Evolutionary conservation across 2,113 vertebrate genomes (phyloP), one percentile per base, ranked within the genome.

Genomic region (Arothron firmamentum): DNA sequence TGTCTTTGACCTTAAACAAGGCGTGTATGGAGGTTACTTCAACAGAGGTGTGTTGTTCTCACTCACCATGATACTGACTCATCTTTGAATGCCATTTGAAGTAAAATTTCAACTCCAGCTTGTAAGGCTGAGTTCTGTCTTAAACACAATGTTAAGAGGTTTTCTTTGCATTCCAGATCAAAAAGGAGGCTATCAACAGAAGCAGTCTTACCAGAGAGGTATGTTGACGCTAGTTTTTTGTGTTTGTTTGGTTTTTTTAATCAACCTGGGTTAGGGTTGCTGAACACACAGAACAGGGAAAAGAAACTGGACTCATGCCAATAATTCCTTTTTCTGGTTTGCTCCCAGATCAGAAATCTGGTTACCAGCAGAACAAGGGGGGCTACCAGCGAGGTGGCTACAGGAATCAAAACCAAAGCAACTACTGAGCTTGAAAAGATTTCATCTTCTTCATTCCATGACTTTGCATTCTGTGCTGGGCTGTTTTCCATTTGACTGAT

Each of bases 1-100:
- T 0, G 93, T 96, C 0, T 94, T 87, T 6, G 94, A 96, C 85
- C 92, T 95, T 4, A 96, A 96, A 69, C 94, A 96, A 74, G 94
- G 94, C 1, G 71, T 92, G 72, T 96, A 95, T 0, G 94, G 94
- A 0, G 93, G 94, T 23, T 96, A 95, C 56, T 96, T 96, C 87
- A 92, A 92, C 77, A 89, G 94, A 61, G 94, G 94, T 93, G 19
- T 14, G 19, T 23, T 19, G 47, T 18, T 18, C 17, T 18, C 47
- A 19, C 18, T 20, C 47, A 7, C 5, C n/a, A n/a, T n/a, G n/a
- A n/a, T n/a, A n/a, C n/a, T n/a, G n/a, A n/a, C n/a, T n/a, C n/a
- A n/a, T n/a, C n/a, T n/a, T n/a, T 45, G 4, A 45, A 17, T 2
- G 1, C 43, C 17, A 6, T 45, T 17, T 5, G n/a, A n/a, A n/a